Percentiles rank a stretch among this genome's conserved stretches.
These are phyloP conservation scores for Marmota flaviventris DNA, from an alignment of 2,113 vertebrate genomes.

Conservation along the genomic window DNA sequence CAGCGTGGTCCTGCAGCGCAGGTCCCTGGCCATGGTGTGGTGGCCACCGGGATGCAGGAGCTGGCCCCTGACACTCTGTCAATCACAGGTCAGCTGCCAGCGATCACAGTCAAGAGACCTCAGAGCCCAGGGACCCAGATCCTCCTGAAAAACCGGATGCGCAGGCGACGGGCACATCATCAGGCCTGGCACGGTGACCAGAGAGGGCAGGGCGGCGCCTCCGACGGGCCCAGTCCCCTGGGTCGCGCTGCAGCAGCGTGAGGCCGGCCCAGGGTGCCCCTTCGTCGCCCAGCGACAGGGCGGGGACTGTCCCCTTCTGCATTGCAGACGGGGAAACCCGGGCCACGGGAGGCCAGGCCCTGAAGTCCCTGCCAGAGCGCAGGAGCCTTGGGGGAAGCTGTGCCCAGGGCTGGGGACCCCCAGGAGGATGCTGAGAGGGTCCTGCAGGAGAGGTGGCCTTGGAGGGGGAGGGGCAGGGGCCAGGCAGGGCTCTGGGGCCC, in stretches of 20 bases:
- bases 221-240: neutral
- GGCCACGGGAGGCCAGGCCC: neutral
- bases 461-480: neutral
- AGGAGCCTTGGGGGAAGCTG: neutral
- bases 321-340: neutral
- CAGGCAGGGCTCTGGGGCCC: neutral
- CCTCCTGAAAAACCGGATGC: neutral
- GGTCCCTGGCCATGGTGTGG: neutral
- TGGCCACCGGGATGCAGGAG: neutral
- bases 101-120: neutral
- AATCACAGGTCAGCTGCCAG: neutral
- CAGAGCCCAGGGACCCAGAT: neutral
- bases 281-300: neutral
- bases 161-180: fast-evolving
- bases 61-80: neutral
- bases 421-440: neutral
- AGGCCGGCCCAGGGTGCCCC: too few species aligned
- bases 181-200: neutral
- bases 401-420: neutral
- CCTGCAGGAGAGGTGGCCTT: neutral
- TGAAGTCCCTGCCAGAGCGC: neutral
- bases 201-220: neutral
- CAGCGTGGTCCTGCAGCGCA: neutral
- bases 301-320: neutral
- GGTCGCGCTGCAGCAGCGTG: too few species aligned